Percentiles rank a stretch among this genome's conserved stretches.
Conservation (phyloP, 2,888 invertebrate genomes). For the Sarcophaga variegata region DNA sequence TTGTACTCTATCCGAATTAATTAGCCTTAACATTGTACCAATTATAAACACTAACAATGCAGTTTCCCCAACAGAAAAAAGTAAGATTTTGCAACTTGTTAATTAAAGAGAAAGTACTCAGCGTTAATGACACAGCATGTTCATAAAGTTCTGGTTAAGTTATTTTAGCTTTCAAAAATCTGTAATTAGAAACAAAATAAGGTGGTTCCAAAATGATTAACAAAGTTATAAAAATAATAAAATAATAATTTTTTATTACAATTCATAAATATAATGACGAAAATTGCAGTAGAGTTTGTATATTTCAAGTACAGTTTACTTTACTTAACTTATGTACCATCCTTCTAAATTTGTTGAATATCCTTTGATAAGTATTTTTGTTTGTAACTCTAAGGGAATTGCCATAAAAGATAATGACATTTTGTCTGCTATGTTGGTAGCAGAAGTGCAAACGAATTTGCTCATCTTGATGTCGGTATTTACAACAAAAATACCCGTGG, state of each 20-base stretch:
- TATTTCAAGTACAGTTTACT: no score
- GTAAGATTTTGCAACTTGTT: conserved; percentile 76
- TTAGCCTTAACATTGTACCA: conserved; percentile 98
- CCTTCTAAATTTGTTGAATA: no score
- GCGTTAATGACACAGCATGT: conserved; percentile 33
- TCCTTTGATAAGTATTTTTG: not conserved
- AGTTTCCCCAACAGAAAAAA: conserved; percentile 95
- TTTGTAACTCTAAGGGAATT: conserved; percentile 85
- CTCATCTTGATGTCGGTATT: conserved; percentile 99
- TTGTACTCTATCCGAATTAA: conserved; percentile 96
- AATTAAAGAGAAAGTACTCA: not conserved
- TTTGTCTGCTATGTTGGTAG: conserved; percentile 96
- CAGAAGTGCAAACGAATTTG: conserved; percentile 96
- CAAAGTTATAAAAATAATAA: no score
- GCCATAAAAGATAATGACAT: conserved; percentile 99
- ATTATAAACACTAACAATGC: conserved; percentile 99
- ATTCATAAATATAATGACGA: no score
- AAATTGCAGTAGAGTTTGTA: no score
- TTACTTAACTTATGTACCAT: no score
- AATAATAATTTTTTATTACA: no score
- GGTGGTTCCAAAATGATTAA: no score
- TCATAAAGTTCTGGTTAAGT: conserved; percentile 9
- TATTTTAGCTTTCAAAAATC: not conserved
- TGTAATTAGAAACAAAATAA: no score
- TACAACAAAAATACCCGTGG: conserved; percentile 98